phyloP scores from a whole-genome alignment of 2,797 vertebrate species.

The Coreius guichenoti region DNA sequence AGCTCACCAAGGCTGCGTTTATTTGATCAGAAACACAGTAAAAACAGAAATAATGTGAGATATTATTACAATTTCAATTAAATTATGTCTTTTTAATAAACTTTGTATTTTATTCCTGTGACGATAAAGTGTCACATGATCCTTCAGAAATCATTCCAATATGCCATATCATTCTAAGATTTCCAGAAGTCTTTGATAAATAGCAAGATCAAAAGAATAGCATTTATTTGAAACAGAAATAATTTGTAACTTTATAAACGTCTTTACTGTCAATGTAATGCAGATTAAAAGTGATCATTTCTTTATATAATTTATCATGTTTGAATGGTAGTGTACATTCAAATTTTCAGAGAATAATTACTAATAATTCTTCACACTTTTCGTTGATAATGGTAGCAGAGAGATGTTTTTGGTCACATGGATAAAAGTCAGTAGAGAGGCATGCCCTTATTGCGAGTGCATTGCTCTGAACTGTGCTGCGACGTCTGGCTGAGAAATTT shows the following conservation, averaged over 20 bases:
- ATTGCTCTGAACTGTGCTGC: not conserved
- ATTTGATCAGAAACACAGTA: not conserved
- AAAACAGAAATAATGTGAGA: not conserved
- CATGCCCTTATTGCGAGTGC: not conserved
- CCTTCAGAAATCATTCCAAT: not conserved
- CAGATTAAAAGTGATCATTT: too few species aligned
- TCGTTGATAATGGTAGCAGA: not conserved
- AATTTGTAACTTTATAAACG: too few species aligned
- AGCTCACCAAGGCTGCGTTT: not conserved
- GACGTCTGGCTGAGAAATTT: not conserved
- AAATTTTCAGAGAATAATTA: not conserved
- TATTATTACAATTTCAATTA: not conserved
- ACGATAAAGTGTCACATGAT: not conserved
- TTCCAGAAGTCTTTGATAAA: too few species aligned
- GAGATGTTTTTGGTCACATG: too few species aligned
- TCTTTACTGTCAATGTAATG: too few species aligned
- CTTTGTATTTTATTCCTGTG: too few species aligned
- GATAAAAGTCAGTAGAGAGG: not conserved
- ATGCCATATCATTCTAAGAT: too few species aligned
- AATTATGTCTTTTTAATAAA: not conserved
- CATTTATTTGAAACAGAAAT: too few species aligned
- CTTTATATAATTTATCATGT: too few species aligned
- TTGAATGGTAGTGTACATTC: too few species aligned
- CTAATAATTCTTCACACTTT: not conserved
- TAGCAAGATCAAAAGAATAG: too few species aligned